Percentiles rank a stretch among this genome's conserved stretches.
Evolutionary conservation across 2,113 vertebrate genomes (phyloP).

Genomic region (Pholis gunnellus): DNA sequence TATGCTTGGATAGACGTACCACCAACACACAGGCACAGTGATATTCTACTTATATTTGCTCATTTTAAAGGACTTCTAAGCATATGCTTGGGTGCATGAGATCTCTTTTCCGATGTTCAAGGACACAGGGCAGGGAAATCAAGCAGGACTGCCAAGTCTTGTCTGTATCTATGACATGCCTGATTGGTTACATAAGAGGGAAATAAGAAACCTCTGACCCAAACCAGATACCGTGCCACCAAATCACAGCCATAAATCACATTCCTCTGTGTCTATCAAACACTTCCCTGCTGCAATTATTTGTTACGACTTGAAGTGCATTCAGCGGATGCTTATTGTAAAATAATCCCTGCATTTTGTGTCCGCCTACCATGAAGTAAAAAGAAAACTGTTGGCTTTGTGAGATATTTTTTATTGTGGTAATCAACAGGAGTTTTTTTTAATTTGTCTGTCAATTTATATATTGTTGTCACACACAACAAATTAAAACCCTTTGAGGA

Average conservation of each 20-base stretch:
- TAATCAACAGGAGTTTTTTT: constrained; percentile 12
- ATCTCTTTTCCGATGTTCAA: constrained; percentile 52
- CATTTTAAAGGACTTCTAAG: neutral
- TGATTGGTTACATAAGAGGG: constrained; percentile 67
- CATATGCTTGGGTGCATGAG: constrained; percentile 6
- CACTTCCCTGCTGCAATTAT: neutral
- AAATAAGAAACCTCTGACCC: constrained; percentile 75
- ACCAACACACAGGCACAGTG: neutral
- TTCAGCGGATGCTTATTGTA: neutral
- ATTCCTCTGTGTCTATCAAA: constrained; percentile 55
- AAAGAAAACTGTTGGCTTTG: constrained; percentile 33
- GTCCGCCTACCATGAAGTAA: constrained; percentile 17
- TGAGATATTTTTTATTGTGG: constrained; percentile 62
- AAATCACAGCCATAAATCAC: constrained; percentile 56
- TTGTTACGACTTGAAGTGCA: constrained; percentile 9
- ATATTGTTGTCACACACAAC: constrained; percentile 41
- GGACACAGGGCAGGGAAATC: constrained; percentile 63
- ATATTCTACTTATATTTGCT: neutral
- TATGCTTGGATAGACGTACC: neutral
- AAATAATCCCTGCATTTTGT: constrained; percentile 2
- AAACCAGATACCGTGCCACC: constrained; percentile 45
- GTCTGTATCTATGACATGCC: constrained; percentile 54
- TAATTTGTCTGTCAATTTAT: constrained; percentile 9
- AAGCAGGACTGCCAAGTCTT: constrained; percentile 55
- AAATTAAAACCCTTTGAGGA: constrained; percentile 34